Conservation (phyloP, 2,113 vertebrate genomes). For the Megalops atlanticus region DNA sequence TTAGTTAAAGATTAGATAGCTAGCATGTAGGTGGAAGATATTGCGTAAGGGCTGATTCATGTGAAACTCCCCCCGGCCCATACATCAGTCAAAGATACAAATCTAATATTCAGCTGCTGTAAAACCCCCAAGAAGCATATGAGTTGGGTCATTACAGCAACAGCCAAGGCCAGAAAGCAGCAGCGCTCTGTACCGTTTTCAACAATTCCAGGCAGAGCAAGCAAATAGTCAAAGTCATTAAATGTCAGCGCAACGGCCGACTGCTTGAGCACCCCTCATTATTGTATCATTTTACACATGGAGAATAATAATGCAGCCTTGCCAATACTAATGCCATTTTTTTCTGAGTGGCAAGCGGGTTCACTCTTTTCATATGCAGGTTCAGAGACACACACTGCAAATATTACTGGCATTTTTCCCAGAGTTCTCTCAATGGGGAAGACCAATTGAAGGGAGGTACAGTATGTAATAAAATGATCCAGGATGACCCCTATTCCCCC, state of each 20-base stretch:
- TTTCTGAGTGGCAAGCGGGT: slow-evolving; percentile 13
- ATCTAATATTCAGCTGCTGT: too few relatives aligned
- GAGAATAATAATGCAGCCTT: neutral
- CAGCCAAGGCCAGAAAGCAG: neutral
- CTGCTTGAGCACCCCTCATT: neutral
- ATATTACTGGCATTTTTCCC: slow-evolving; percentile 17
- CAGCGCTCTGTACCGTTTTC: neutral
- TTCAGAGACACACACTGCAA: neutral
- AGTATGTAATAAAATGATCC: neutral
- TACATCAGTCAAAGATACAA: too few relatives aligned
- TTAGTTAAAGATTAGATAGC: too few relatives aligned
- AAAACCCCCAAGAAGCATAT: too few relatives aligned
- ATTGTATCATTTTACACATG: neutral
- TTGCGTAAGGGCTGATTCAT: too few relatives aligned
- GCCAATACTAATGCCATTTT: neutral
- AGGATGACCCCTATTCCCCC: neutral
- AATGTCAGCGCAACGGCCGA: slow-evolving; percentile 7
- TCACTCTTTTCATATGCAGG: neutral
- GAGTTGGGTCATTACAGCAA: neutral
- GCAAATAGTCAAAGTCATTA: slow-evolving; percentile 20
- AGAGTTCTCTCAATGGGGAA: neutral
- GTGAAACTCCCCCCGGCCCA: too few relatives aligned
- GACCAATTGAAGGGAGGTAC: neutral
- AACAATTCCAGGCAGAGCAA: neutral
- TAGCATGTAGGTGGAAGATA: too few relatives aligned